Base-by-base conservation (phyloP, 2,797 vertebrate species). In the Mastacembelus armatus region DNA sequence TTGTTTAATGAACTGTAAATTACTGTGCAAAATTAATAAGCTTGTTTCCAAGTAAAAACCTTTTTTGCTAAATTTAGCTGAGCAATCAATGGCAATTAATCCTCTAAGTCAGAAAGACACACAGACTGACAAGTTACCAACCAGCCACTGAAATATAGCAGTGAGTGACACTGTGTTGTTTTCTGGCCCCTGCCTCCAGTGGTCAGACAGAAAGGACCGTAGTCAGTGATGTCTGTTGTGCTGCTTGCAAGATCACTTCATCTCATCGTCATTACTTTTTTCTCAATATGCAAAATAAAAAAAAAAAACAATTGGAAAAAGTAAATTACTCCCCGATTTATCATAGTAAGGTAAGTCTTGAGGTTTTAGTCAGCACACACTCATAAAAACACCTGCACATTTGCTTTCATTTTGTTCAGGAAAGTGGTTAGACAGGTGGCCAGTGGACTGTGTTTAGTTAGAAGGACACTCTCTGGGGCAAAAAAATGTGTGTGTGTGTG, bases 121-220 rank as follows among this genome's bases (percentile, higher is more conserved):
- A 19, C 22, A 48, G 67, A 39, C 44, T 57, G 55, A 67, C 56
- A 66, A 18, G 40, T 71, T 56, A 76, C 74, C 70, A 57, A 67
- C 68, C 91, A 94, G 86, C 58, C 82, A 76, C 69, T 87, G 84
- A 91, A 93, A 93, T 90, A 92, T 89, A 89, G 83, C 91, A 89
- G 86, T 90, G 86, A 86, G 87, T 88, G 90, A 72, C 78, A 67
- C 84, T 89, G 87, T 85, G 87, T 91, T 89, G 78, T 90, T 90
- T 91, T 92, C 81, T 83, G 66, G 84, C 81, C 85, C 77, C 72
- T 80, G 72, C 73, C 64, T 86, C 65, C 66, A 81, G 30, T 77
- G 48, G 71, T 64, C 74, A 63, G 60, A 79, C 85, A 92, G 81
- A 92, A 91, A 93, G 84, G 79, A 88, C 27, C 87, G 86, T 80